A percentile compares a stretch with the other conserved stretches of the same genome.
Evolutionary conservation across 2,888 invertebrate species (phyloP).

Genomic region (Willowsia nigromaculata): DNA sequence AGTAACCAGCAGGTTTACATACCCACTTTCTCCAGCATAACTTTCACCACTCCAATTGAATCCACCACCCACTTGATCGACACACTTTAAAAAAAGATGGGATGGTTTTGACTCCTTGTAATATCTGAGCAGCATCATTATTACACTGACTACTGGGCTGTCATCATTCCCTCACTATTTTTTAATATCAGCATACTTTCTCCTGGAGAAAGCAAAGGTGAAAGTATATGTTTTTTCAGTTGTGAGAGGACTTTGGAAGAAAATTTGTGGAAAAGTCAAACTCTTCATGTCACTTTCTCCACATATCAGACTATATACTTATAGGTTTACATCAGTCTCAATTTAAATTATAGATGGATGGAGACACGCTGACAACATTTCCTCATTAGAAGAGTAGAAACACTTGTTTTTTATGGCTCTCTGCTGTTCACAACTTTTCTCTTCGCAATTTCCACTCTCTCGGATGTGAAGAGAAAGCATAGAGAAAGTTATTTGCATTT

Average conservation of each 20-base stretch:
- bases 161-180: constrained; percentile 40
- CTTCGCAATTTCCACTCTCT: background rate
- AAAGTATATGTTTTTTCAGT: constrained; percentile 18
- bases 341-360: constrained; percentile 42
- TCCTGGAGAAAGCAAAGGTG: constrained; percentile 10
- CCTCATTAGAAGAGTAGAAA: constrained; percentile 36
- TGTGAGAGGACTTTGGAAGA: constrained; percentile 8
- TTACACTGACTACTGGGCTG: constrained; percentile 16
- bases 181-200: constrained; percentile 1
- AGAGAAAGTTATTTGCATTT: background rate
- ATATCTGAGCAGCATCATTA: constrained; percentile 43
- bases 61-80: constrained; percentile 57
- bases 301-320: background rate
- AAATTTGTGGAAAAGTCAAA: constrained; percentile 39
- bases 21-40: background rate
- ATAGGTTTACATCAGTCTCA: constrained; percentile 36
- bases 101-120: constrained; percentile 55
- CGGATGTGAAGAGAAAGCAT: background rate
- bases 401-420: background rate
- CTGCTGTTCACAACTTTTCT: background rate
- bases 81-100: constrained; percentile 51
- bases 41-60: background rate
- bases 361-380: constrained; percentile 17
- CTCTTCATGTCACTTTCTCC: constrained; percentile 22
- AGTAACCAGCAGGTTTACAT: background rate